Evolutionary conservation across 1,140 invertebrate species (phyloP), one percentile per base, ranked within the genome.

Genomic region (Vanessa tameamea): DNA sequence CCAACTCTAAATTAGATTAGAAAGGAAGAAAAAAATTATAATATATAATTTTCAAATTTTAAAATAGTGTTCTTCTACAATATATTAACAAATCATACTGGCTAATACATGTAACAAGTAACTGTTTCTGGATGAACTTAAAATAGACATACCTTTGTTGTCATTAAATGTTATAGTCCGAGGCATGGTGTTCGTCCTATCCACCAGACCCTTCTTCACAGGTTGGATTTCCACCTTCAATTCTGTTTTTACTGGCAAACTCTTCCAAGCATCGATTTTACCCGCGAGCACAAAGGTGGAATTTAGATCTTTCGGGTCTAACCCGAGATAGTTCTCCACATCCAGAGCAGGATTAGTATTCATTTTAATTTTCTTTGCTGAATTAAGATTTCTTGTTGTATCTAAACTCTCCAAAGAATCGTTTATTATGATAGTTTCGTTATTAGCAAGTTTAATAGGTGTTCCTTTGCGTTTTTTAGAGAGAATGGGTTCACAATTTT

Each of bases 281-380:
- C 82, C 88, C 3, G 85, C 83, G 50, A 93, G 69, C 11, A 93
- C 90, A 79, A 93, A 93, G 0, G 93, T 93, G 0, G 92, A 93
- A 77, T 93, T 93, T 73, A 93, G 80, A 70, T 89, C 81, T 4
- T 85, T 87, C 0, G 88, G 82, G 69, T 93, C 87, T 16, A 93
- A 87, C 0, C 72, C 37, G 8, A 63, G 78, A 69, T 68, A 84
- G 59, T 89, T 87, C 64, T 87, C 84, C 1, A 85, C 43, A 63
- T 86, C 86, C 12, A 76, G 13, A 4, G 61, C 73, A 2, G 79
- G 50, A 72, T 85, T 73, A 37, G 69, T 73, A 59, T 87, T 87
- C 13, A 37, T 81, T 68, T 92, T 88, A 0, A 87, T 15, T 74
- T 91, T 91, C 75, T 92, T 91, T 0, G 86, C 86, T 0, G 88